These are phyloP conservation scores for Ia io DNA, from an alignment of 2,113 vertebrate species.

Conservation along the genomic window DNA sequence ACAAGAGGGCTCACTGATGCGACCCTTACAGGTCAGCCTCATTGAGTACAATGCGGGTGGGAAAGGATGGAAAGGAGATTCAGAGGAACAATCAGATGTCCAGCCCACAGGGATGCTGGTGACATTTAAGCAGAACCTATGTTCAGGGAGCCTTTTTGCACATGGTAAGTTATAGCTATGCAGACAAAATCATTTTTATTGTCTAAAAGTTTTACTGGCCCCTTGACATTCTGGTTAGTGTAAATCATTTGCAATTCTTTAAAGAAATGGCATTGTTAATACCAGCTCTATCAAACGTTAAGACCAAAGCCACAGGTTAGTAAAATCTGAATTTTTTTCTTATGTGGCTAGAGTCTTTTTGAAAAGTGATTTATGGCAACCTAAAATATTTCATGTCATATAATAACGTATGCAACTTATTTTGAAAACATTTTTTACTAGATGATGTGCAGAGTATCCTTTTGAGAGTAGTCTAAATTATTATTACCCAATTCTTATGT, in stretches of 20 bases:
- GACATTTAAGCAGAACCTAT: background rate
- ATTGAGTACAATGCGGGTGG: background rate
- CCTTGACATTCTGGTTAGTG: slow-evolving; percentile 15
- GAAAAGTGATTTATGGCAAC: slow-evolving; percentile 52
- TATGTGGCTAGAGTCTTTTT: slow-evolving; percentile 16
- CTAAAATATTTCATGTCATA: slow-evolving; percentile 59
- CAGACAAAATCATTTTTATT: slow-evolving; percentile 33
- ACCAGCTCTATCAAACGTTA: slow-evolving; percentile 26
- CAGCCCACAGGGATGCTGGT: background rate
- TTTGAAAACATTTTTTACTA: slow-evolving; percentile 64
- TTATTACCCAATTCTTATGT: slow-evolving; percentile 75
- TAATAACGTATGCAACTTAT: slow-evolving; percentile 65
- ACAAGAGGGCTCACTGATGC: background rate
- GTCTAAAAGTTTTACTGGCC: background rate
- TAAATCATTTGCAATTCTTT: slow-evolving; percentile 41
- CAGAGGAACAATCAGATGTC: background rate
- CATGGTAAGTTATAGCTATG: background rate
- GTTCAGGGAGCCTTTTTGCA: background rate
- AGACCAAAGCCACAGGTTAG: slow-evolving; percentile 50
- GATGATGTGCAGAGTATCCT: slow-evolving; percentile 54
- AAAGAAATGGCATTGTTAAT: slow-evolving; percentile 36
- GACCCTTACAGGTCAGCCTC: background rate
- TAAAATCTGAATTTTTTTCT: background rate
- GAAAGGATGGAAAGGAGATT: background rate
- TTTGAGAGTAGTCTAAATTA: slow-evolving; percentile 67